phyloP scores from a whole-genome alignment of 2,888 invertebrate genomes.

The Drosophila kuntzei region DNA sequence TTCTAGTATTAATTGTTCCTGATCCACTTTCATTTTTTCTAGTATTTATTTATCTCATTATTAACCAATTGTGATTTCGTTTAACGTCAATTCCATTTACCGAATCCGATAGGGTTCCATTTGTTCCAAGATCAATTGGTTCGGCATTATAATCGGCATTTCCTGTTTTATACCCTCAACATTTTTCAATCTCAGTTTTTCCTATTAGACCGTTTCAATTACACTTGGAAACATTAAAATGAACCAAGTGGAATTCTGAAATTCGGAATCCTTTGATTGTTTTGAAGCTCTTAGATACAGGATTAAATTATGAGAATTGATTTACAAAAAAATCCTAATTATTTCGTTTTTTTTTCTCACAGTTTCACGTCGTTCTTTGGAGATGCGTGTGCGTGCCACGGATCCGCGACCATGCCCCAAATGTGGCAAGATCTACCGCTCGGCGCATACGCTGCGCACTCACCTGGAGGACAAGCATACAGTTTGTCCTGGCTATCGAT shows the following conservation, averaged over 20 bases:
- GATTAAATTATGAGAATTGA: neutral
- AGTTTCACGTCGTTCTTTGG: conserved; percentile 92
- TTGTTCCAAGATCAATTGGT: neutral
- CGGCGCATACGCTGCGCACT: conserved; percentile 95
- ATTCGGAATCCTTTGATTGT: conserved; percentile 3
- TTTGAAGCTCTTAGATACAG: conserved; percentile 12
- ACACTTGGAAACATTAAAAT: neutral
- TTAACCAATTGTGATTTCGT: too few relatives aligned
- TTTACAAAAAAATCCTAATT: neutral
- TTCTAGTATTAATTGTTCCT: neutral
- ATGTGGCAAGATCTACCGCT: conserved; percentile 96
- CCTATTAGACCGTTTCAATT: neutral
- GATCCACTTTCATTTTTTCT: too few relatives aligned
- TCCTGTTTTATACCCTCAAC: neutral
- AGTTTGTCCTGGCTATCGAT: conserved; percentile 95
- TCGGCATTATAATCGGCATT: neutral
- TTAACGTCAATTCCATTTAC: too few relatives aligned
- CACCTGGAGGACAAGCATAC: conserved; percentile 97
- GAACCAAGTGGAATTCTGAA: neutral
- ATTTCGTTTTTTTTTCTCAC: conserved; percentile 2
- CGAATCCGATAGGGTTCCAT: too few relatives aligned
- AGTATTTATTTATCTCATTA: too few relatives aligned
- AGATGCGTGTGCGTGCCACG: conserved; percentile 95
- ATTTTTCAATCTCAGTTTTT: neutral
- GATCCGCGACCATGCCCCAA: conserved; percentile 97